Conservation (phyloP, 2,888 invertebrate genomes). For the Euplagia quadripunctaria region DNA sequence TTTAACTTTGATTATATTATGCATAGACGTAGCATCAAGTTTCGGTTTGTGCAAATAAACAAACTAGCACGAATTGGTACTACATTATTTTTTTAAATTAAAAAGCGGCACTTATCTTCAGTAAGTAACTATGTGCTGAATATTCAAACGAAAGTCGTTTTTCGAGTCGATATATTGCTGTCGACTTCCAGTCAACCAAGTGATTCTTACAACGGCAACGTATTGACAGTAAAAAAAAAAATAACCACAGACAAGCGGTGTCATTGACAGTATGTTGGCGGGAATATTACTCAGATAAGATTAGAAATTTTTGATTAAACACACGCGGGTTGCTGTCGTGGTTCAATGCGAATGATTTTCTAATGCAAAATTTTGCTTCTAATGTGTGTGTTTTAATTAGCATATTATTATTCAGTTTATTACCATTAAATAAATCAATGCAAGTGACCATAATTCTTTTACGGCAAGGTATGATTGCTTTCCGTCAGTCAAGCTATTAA, state of each 20-base stretch:
- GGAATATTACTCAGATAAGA: conserved; percentile 35
- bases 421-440: neutral
- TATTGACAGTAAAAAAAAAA: neutral
- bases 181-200: neutral
- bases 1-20: neutral
- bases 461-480: neutral
- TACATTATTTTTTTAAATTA: neutral
- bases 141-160: neutral
- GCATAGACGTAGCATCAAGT: neutral
- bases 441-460: neutral
- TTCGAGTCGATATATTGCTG: neutral
- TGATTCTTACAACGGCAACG: neutral
- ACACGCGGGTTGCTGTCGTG: neutral
- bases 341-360: neutral
- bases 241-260: conserved; percentile 33
- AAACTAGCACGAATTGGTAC: no score
- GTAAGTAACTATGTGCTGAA: neutral
- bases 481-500: neutral
- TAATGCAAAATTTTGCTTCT: neutral
- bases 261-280: conserved; percentile 33
- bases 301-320: conserved; percentile 31
- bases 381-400: neutral
- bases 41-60: neutral
- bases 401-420: neutral
- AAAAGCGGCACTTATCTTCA: neutral